These are phyloP conservation scores for Tyria jacobaeae DNA, from an alignment of 2,888 invertebrate species.

Conservation along the genomic window DNA sequence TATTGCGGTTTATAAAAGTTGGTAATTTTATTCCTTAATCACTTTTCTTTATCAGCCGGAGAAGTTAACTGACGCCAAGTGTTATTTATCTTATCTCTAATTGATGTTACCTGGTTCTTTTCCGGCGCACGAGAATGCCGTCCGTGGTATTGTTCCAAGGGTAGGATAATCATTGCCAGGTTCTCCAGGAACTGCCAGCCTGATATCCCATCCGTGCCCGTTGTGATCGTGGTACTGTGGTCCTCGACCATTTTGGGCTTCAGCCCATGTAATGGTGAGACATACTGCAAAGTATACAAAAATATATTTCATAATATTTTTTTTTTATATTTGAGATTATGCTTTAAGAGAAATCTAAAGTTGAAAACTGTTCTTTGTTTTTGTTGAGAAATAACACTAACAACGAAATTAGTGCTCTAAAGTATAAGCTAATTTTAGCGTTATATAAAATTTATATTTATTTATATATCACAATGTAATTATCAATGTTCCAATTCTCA, in stretches of 20 bases:
- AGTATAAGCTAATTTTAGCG: no score
- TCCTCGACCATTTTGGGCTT: slow-evolving; percentile 65
- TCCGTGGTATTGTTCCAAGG: slow-evolving; percentile 86
- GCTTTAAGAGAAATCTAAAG: not conserved
- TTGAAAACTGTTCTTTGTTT: no score
- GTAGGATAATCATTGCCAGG: slow-evolving; percentile 89
- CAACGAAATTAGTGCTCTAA: no score
- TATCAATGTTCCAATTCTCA: no score
- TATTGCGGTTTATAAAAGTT: no score
- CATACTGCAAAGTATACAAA: slow-evolving; percentile 56
- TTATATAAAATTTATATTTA: no score
- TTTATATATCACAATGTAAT: no score
- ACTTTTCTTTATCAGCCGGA: no score
- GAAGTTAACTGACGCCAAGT: no score
- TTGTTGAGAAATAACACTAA: no score
- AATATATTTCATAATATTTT: not conserved
- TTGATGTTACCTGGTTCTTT: slow-evolving; percentile 86
- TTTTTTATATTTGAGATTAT: not conserved
- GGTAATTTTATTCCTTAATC: no score
- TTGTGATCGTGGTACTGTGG: slow-evolving; percentile 67
- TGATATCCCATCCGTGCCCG: slow-evolving; percentile 85
- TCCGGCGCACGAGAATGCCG: slow-evolving; percentile 88
- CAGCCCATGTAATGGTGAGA: slow-evolving; percentile 52
- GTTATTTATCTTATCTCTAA: not conserved
- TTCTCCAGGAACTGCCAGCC: slow-evolving; percentile 88